Evolutionary conservation across 1,140 invertebrate species (phyloP).

Genomic region (Brachionus angularis): DNA sequence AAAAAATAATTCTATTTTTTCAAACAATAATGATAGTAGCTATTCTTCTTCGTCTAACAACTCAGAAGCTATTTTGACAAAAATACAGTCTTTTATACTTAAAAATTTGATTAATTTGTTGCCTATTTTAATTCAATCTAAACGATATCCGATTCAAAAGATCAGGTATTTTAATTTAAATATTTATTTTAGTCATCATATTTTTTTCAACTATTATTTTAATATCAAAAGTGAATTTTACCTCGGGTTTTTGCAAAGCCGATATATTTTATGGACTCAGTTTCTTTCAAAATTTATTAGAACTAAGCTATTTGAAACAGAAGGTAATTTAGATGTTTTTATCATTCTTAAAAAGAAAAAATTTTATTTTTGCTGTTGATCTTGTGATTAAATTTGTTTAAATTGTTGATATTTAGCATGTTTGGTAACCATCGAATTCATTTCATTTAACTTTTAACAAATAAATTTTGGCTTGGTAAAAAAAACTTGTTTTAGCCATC

Average conservation of each 20-base stretch:
- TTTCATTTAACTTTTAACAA: too few relatives aligned
- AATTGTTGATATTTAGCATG: too few relatives aligned
- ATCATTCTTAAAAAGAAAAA: too few relatives aligned
- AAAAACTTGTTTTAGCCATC: too few relatives aligned
- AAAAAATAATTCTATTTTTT: not conserved
- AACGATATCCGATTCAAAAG: conserved; percentile 12
- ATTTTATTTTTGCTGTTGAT: too few relatives aligned
- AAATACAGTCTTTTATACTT: conserved; percentile 27
- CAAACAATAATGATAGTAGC: not conserved
- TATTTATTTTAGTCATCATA: too few relatives aligned
- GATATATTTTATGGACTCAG: not conserved
- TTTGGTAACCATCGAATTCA: too few relatives aligned
- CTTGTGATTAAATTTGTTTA: too few relatives aligned
- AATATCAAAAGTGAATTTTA: conserved; percentile 18
- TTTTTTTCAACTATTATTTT: too few relatives aligned
- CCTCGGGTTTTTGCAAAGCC: conserved; percentile 18
- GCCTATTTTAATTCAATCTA: conserved; percentile 11
- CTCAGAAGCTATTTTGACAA: not conserved
- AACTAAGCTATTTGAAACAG: conserved; percentile 1
- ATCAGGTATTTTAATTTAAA: too few relatives aligned
- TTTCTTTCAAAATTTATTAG: conserved; percentile 12
- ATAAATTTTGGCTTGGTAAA: too few relatives aligned
- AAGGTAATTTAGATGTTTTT: conserved; percentile 7
- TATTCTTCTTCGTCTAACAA: not conserved
- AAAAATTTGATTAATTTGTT: conserved; percentile 22